Base-by-base conservation (phyloP, 1,140 invertebrate genomes). In the Polyergus mexicanus region DNA sequence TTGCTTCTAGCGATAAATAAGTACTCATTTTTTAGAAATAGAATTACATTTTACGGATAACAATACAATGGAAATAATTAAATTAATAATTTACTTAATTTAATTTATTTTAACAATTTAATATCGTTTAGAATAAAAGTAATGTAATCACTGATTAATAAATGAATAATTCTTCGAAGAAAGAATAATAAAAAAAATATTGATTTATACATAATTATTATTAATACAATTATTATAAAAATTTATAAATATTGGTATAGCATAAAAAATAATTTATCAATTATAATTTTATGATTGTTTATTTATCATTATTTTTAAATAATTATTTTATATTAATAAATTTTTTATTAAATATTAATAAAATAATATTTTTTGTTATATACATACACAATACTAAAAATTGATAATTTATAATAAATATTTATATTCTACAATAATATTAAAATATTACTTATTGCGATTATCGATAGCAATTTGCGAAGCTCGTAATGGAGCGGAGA, bases 401-500 rank as follows among this genome's bases (percentile, higher is more conserved):
- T 56, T 58, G 8, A 10, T 76, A 62, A 44, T 62, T 62, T 44
- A 19, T 19, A 16, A 5, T 54, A 58, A 8, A 19, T 22, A 32
- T 76, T 19, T 22, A 63, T 44, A 47, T 41, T 41, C 4, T 25
- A 35, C 25, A 75, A 56, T 11, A 72, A 32, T 35, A 77, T 28
- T 54, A 62, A 62, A 62, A 2, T 11, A 51, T 75, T 62, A 6
- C 32, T n/a, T 77, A 51, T 51, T 19, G 3, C 47, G 68, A 10
- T 80, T 54, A 25, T 51, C 13, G 16, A 35, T 22, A n/a, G 2
- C 32, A 47, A 32, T 86, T 60, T 41, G 60, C 3, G 35, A 71
- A 47, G 25, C 10, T 84, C 44, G 76, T 62, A 60, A 86, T 66
- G 63, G 72, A 63, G 84, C 69, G 72, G 69, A 86, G 81, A 58